Conservation (phyloP, 2,113 vertebrate species). For the Dasyurus viverrinus region DNA sequence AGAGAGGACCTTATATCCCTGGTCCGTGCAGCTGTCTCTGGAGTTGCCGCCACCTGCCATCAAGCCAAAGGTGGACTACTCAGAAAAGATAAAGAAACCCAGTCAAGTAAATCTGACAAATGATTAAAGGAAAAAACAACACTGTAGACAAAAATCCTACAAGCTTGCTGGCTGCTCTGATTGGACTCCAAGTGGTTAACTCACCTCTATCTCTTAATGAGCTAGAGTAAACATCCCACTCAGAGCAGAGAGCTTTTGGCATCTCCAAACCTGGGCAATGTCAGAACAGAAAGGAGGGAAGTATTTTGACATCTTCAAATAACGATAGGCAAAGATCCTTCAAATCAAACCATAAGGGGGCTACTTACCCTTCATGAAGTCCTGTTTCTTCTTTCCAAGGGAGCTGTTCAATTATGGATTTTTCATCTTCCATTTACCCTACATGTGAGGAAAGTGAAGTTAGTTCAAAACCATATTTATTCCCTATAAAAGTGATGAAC, state of each 20-base stretch:
- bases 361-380: background rate
- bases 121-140: background rate
- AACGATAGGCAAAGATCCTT: slow-evolving; percentile 27
- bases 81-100: slow-evolving; percentile 18
- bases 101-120: rapidly evolving
- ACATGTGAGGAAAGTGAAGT: background rate
- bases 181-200: slow-evolving; percentile 30
- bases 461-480: background rate
- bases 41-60: slow-evolving; percentile 66
- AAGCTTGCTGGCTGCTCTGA: rapidly evolving
- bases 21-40: background rate
- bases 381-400: background rate
- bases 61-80: rapidly evolving
- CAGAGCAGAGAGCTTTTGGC: slow-evolving; percentile 49
- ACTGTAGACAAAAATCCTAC: rapidly evolving
- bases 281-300: slow-evolving; percentile 67
- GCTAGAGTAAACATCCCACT: slow-evolving; percentile 49
- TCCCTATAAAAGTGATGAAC: background rate
- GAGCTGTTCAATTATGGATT: background rate
- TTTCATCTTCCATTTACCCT: background rate
- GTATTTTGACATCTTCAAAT: slow-evolving; percentile 49
- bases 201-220: slow-evolving; percentile 20
- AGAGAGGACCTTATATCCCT: rapidly evolving
- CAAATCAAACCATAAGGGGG: background rate
- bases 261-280: background rate